phyloP scores from a whole-genome alignment of 2,888 invertebrate species.

The Erebia palarica region DNA sequence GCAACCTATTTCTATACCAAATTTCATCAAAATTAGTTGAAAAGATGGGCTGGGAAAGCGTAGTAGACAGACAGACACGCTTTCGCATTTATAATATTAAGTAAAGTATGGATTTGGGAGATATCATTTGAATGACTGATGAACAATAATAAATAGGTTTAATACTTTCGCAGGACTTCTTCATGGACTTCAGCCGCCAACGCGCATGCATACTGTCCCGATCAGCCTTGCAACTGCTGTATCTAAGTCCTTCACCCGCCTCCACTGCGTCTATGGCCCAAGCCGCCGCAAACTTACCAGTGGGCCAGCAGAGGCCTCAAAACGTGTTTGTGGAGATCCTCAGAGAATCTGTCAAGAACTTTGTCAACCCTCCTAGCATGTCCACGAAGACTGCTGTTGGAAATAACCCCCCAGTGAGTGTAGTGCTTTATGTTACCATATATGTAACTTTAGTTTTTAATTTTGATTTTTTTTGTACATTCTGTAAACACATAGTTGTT shows the following conservation, averaged over 20 bases:
- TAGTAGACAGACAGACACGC: too few relatives aligned
- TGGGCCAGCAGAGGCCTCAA: slow-evolving; percentile 56
- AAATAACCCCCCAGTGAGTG: slow-evolving; percentile 84
- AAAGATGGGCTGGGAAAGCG: too few relatives aligned
- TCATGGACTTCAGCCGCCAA: slow-evolving; percentile 94
- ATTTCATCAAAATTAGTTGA: too few relatives aligned
- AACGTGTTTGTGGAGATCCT: slow-evolving; percentile 89
- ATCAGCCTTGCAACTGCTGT: slow-evolving; percentile 92
- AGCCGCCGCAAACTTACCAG: slow-evolving; percentile 56
- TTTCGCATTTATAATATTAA: too few relatives aligned
- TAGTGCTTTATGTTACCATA: not conserved
- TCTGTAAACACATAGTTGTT: too few relatives aligned
- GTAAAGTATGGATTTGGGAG: too few relatives aligned
- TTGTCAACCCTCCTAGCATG: slow-evolving; percentile 95
- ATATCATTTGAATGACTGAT: too few relatives aligned
- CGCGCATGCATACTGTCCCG: slow-evolving; percentile 95
- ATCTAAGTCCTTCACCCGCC: slow-evolving; percentile 81
- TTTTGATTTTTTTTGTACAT: too few relatives aligned
- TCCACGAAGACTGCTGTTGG: slow-evolving; percentile 87
- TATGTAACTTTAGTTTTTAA: too few relatives aligned
- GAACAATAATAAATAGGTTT: not conserved
- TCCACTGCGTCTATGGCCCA: slow-evolving; percentile 61
- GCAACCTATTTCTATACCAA: too few relatives aligned
- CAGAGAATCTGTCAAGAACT: slow-evolving; percentile 91
- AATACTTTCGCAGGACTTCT: slow-evolving; percentile 87